Conservation (phyloP, 2,888 invertebrate genomes). For the Brachylomia viminalis region DNA sequence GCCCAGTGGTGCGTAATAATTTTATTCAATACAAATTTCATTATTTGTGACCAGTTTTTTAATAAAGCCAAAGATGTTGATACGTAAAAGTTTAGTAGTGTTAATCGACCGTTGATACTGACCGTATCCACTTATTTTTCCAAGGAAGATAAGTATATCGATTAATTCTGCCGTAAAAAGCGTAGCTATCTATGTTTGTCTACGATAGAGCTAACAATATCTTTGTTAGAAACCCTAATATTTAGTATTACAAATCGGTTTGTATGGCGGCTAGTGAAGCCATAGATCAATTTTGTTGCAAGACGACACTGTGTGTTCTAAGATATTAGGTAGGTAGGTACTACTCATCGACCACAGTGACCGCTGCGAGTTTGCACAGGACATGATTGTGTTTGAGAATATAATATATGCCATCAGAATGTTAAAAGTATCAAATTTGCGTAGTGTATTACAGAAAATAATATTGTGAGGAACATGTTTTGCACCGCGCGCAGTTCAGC, state of each 20-base stretch:
- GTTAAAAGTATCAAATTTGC: not conserved
- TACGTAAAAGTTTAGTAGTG: too few species aligned
- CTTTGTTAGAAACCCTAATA: not conserved
- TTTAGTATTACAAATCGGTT: not conserved
- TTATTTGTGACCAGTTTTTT: conserved; percentile 4
- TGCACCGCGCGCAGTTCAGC: not conserved
- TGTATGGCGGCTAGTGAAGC: not conserved
- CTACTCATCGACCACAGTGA: not conserved
- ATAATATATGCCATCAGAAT: not conserved
- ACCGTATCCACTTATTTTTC: not conserved
- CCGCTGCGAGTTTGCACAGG: too few species aligned
- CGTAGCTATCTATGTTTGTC: not conserved
- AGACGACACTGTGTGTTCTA: not conserved
- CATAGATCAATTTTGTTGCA: not conserved
- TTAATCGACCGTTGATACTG: not conserved
- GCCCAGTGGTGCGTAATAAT: conserved; percentile 33
- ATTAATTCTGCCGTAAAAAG: not conserved
- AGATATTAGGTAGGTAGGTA: not conserved
- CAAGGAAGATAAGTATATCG: too few species aligned
- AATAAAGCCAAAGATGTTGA: not conserved
- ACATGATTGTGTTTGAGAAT: not conserved
- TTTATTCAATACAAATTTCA: not conserved
- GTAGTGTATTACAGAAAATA: not conserved
- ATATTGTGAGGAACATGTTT: not conserved
- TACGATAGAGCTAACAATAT: not conserved